Base-by-base conservation (phyloP, 2,113 vertebrate genomes). In the Myotis yumanensis region DNA sequence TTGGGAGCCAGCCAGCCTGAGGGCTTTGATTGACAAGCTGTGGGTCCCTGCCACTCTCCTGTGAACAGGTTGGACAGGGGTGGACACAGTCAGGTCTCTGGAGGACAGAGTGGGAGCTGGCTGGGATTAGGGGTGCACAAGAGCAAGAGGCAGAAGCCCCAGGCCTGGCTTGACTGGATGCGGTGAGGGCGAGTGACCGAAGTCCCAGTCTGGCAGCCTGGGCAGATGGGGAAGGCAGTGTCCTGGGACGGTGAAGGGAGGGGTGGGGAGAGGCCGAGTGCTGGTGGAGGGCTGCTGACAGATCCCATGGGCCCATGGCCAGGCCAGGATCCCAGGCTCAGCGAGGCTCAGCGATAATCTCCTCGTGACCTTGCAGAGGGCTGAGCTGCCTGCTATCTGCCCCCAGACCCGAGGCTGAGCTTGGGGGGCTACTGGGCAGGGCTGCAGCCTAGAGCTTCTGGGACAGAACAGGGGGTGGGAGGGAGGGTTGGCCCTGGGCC, bases 331-430 rank as follows among this genome's bases (percentile, higher is more conserved):
- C 82, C 43, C 14, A 83, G 79, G 96, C 95, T 97, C 95, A 94
- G 92, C 6, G 0, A 6, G 1, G 97, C 96, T 97, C 95, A 96
- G 93, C 0, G 15, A 75, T 97, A 97, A 97, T 97, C 96, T 95
- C 90, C 93, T 94, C 0, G 3, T 97, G 97, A 97, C 97, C 97
- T 97, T 97, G 96, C 5, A 57, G 81, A 94, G 72, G 89, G 71
- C 87, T 89, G 84, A 91, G 87, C 88, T 91, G 92, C 73, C 72
- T 93, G 95, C 71, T 16, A 22, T 72, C 91, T 89, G 76, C 84
- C 92, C 89, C 94, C 77, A 82, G 92, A 92, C 88, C 92, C 9
- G 25, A 69, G 62, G 88, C 59, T 82, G 62, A 91, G 51, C 68
- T 57, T 46, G 0, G 17, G 48, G 81, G 66, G 46, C 30, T 73